phyloP scores from a whole-genome alignment of 1,140 invertebrate species.

The Drosophila nannoptera region DNA sequence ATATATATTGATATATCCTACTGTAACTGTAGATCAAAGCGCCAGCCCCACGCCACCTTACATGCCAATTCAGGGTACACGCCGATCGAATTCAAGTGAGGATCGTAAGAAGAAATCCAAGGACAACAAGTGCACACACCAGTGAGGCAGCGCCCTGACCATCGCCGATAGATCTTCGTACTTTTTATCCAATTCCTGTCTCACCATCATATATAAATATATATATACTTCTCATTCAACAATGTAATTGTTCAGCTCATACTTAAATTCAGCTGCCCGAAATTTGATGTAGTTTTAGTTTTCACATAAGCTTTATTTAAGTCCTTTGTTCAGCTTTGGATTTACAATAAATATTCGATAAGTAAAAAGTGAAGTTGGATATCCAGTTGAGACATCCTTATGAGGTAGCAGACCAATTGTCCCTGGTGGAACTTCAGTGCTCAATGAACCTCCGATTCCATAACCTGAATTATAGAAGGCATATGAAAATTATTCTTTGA shows the following conservation, averaged over 20 bases:
- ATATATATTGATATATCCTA: conserved; percentile 29
- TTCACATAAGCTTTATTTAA: conserved; percentile 39
- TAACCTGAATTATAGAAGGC: background rate
- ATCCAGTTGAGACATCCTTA: too few relatives aligned
- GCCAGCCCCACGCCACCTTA: conserved; percentile 84
- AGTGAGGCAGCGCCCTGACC: conserved; percentile 45
- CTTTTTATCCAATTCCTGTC: too few relatives aligned
- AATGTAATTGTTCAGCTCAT: conserved; percentile 66
- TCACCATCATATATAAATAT: background rate
- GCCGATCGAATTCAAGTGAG: conserved; percentile 81
- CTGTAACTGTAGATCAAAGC: conserved; percentile 79
- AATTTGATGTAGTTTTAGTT: conserved; percentile 40
- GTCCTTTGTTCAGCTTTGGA: conserved; percentile 22
- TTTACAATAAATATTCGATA: conserved; percentile 48
- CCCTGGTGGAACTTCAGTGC: too few relatives aligned
- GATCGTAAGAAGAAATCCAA: conserved; percentile 81
- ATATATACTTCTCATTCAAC: conserved; percentile 28
- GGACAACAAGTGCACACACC: conserved; percentile 79
- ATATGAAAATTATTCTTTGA: background rate
- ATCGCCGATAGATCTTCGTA: conserved; percentile 15
- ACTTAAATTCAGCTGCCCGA: conserved; percentile 24
- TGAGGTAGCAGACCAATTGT: too few relatives aligned
- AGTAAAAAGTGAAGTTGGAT: conserved; percentile 1
- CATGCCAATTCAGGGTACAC: conserved; percentile 89
- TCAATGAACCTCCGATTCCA: too few relatives aligned